Conservation (phyloP, 2,113 vertebrate species). For the Cynopterus brachyotis region DNA sequence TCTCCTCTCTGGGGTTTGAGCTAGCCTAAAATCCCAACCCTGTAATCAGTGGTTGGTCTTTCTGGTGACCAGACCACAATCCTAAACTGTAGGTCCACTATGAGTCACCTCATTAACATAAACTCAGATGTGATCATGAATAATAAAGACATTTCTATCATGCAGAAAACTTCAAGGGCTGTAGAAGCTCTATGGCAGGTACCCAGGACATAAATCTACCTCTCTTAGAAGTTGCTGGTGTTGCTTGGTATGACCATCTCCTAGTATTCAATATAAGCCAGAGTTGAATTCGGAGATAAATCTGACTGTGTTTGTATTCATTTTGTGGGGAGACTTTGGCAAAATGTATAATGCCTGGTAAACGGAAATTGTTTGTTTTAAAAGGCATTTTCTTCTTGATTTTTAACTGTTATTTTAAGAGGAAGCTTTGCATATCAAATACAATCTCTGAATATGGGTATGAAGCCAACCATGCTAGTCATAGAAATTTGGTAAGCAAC, state of each 20-base stretch:
- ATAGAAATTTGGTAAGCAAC: background rate
- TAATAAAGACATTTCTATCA: background rate
- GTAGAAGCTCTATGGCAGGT: background rate
- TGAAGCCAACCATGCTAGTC: background rate
- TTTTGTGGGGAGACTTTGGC: background rate
- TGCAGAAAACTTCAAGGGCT: background rate
- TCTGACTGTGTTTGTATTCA: background rate
- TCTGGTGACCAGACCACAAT: background rate
- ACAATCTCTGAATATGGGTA: background rate
- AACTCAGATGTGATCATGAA: background rate
- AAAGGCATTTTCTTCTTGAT: background rate
- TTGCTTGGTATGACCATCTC: background rate
- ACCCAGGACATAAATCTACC: background rate
- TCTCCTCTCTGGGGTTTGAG: background rate
- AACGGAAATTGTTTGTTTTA: background rate
- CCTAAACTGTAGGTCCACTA: background rate
- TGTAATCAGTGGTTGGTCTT: background rate
- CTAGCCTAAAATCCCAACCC: background rate
- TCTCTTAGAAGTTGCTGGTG: background rate
- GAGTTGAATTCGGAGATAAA: background rate
- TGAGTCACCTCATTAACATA: background rate
- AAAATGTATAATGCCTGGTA: background rate
- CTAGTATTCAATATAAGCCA: background rate
- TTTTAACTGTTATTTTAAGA: background rate
- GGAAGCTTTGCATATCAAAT: background rate